Base-by-base conservation (phyloP, 2,113 vertebrate genomes). In the Brachypodius melanocephalos region DNA sequence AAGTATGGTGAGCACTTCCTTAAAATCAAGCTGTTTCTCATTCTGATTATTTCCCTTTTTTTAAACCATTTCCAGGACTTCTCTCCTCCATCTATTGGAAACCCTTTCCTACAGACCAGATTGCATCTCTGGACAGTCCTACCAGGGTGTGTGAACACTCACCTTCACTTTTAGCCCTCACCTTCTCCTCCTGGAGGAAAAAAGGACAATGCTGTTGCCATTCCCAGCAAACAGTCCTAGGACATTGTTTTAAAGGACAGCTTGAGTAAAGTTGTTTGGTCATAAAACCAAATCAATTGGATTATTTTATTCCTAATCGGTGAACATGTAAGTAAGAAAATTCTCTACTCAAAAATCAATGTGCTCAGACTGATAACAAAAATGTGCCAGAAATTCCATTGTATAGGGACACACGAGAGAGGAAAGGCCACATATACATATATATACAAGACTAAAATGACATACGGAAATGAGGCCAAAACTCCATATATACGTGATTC, bases 121-220 rank as follows among this genome's bases (percentile, higher is more conserved):
- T 3, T 57, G 3, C 26, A 1, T 5, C 25, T 51, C 16, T 20
- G 24, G 18, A 34, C 3, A 8, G 8, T 57, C 46, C 26, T 42
- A 28, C 57, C 5, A 52, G 42, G 17, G 7, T 26, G 34, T 22
- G 17, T 55, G 45, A 65, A 31, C 12, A 5, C 1, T 7, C 2
- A 3, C 11, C 24, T 61, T 48, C 61, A n/a, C 42, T 71, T 88
- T 65, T 62, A 58, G 36, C 17, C 5, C 10, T 75, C 19, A 26
- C 16, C 10, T 59, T 46, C 63, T 46, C 16, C 31, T 84, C 45
- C 32, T n/a, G 29, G 25, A 74, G 21, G 8, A 29, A 55, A 36
- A 45, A 57, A 67, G 8, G 42, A 38, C 0, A 1, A 8, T 0
- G 0, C 0, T 65, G 24, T 14, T 77, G 18, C 14, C 24, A 57